Evolutionary conservation across 2,888 invertebrate species (phyloP).

Genomic region (Idaea biselata): DNA sequence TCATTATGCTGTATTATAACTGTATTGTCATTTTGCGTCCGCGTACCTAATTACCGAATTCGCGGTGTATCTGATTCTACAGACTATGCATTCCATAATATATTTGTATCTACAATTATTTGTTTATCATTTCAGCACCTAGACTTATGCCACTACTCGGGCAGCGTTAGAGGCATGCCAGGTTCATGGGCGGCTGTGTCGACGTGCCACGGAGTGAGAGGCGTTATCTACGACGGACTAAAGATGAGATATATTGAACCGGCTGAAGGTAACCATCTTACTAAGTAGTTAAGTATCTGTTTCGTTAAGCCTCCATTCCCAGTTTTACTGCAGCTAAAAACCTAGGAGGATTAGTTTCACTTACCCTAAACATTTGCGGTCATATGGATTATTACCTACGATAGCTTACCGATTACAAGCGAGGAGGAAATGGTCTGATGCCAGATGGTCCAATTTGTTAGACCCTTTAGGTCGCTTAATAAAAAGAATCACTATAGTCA

Average conservation of each 20-base stretch:
- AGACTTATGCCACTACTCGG: conserved; percentile 89
- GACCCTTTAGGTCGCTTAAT: too few species aligned
- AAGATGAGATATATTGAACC: conserved; percentile 86
- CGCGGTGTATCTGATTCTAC: too few species aligned
- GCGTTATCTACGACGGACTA: conserved; percentile 89
- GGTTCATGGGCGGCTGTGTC: conserved; percentile 92
- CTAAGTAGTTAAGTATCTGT: too few species aligned
- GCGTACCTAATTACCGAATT: not conserved
- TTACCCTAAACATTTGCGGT: too few species aligned
- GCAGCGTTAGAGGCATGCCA: conserved; percentile 84
- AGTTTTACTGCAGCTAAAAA: not conserved
- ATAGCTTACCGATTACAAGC: too few species aligned
- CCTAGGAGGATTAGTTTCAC: not conserved
- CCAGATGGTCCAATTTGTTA: too few species aligned
- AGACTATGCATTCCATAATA: too few species aligned
- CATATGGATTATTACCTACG: too few species aligned
- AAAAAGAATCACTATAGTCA: too few species aligned
- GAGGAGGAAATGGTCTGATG: too few species aligned
- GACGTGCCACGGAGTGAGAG: conserved; percentile 88
- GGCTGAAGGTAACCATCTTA: conserved; percentile 44
- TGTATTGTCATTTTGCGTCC: not conserved
- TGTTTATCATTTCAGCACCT: conserved; percentile 80
- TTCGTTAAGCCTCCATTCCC: too few species aligned
- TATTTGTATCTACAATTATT: not conserved
- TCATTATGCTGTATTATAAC: not conserved